phyloP scores from a whole-genome alignment of 2,888 invertebrate species.

The Cryptus viduatorius region DNA sequence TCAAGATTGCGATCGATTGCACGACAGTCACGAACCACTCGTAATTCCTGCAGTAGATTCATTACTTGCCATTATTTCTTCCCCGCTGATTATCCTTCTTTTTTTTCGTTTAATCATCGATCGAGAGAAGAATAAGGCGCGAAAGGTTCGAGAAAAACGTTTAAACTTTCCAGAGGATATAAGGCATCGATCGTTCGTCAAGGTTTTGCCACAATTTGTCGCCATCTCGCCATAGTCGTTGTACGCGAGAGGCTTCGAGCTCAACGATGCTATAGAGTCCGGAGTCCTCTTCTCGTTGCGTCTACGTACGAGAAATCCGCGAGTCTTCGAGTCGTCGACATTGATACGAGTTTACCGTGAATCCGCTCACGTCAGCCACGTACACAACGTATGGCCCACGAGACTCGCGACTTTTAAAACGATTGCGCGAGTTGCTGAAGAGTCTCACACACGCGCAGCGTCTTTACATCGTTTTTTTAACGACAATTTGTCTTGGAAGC shows the following conservation, averaged over 20 bases:
- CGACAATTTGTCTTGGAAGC: not conserved
- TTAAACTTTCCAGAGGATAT: slow-evolving; percentile 1
- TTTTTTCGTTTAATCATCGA: slow-evolving; percentile 25
- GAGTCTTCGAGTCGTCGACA: not conserved
- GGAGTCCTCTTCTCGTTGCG: not conserved
- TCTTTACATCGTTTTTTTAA: slow-evolving; percentile 1
- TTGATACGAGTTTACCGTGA: slow-evolving; percentile 54
- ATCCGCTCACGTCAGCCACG: slow-evolving; percentile 35
- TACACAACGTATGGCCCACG: slow-evolving; percentile 20
- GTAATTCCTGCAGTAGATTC: slow-evolving; percentile 9
- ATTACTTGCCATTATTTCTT: not conserved
- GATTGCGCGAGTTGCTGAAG: slow-evolving; percentile 10
- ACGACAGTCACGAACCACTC: slow-evolving; percentile 14
- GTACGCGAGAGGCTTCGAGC: not conserved
- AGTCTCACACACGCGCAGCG: slow-evolving; percentile 4
- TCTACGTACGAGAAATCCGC: not conserved
- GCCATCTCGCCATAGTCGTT: not conserved
- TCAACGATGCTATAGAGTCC: not conserved
- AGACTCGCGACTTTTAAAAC: not conserved
- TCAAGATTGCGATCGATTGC: not conserved
- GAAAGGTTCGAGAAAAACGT: not conserved
- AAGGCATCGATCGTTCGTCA: slow-evolving; percentile 51
- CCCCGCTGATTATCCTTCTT: slow-evolving; percentile 11
- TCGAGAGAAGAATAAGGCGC: slow-evolving; percentile 3
- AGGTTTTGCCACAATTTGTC: slow-evolving; percentile 54